Percentiles rank a stretch among this genome's conserved stretches.
Conservation (phyloP, 1,140 invertebrate species). For the Ctenoplectra terminalis region DNA sequence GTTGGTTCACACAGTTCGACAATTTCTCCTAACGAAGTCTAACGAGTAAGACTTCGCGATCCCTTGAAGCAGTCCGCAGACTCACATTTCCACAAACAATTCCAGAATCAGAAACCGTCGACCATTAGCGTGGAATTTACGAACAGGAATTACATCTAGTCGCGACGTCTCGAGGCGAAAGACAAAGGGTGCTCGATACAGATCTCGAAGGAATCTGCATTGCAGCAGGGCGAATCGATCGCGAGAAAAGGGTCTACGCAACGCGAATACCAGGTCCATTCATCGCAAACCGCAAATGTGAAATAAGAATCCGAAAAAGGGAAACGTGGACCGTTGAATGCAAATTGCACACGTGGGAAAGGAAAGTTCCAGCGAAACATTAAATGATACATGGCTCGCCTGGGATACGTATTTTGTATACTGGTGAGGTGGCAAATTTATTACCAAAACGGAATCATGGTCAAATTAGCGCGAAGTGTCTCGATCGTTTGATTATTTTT, state of each 20-base stretch:
- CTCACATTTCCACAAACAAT: constrained; percentile 31
- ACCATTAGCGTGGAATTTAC: constrained; percentile 48
- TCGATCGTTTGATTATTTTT: background rate
- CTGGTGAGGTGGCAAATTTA: background rate
- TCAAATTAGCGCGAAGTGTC: background rate
- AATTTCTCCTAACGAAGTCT: constrained; percentile 44
- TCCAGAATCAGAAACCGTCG: constrained; percentile 41
- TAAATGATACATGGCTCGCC: constrained; percentile 33
- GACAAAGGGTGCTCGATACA: constrained; percentile 40
- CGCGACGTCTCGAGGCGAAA: constrained; percentile 32
- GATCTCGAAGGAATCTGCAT: constrained; percentile 55
- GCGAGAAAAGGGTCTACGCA: background rate
- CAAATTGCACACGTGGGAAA: constrained; percentile 40
- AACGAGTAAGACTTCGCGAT: constrained; percentile 51
- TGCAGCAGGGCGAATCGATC: constrained; percentile 49
- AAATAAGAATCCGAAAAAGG: constrained; percentile 37
- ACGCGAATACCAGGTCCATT: background rate
- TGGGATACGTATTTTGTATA: constrained; percentile 8
- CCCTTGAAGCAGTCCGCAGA: constrained; percentile 25
- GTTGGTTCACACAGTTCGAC: constrained; percentile 51
- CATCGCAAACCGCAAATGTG: background rate
- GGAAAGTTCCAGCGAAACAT: constrained; percentile 27
- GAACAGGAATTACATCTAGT: constrained; percentile 28
- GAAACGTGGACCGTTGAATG: background rate
- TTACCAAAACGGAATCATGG: background rate